Percentiles rank a stretch among this genome's conserved stretches.
Conservation (phyloP, 2,113 vertebrate species). For the Numida meleagris region DNA sequence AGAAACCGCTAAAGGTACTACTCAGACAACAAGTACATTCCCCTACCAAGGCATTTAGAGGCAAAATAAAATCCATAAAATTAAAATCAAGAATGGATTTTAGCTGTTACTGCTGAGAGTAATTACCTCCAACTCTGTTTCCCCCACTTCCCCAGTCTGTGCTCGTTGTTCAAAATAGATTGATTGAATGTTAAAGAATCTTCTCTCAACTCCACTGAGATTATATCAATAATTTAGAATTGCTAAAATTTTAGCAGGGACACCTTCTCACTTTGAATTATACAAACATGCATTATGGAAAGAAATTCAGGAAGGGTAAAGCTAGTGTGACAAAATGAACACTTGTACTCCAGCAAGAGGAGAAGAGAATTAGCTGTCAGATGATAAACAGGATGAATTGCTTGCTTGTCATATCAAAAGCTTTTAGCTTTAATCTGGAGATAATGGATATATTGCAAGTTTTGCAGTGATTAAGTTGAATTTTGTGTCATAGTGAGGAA, state of each 20-base stretch:
- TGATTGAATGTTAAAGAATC: constrained; percentile 33
- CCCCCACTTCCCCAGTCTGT: neutral
- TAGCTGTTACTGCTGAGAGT: neutral
- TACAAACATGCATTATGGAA: constrained; percentile 39
- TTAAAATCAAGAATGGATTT: neutral
- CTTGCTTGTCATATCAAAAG: constrained; percentile 69
- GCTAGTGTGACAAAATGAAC: constrained; percentile 61
- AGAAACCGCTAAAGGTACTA: neutral
- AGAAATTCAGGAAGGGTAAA: constrained; percentile 45
- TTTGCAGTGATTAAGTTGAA: constrained; percentile 39
- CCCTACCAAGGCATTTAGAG: neutral
- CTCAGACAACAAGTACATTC: neutral
- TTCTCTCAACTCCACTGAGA: constrained; percentile 30
- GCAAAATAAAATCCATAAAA: neutral
- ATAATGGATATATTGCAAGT: constrained; percentile 52
- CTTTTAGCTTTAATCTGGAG: constrained; percentile 71
- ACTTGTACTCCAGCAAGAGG: constrained; percentile 49
- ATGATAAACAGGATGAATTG: constrained; percentile 65
- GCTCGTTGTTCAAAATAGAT: constrained; percentile 11
- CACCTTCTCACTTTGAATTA: constrained; percentile 40
- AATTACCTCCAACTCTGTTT: neutral
- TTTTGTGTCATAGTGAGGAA: constrained; percentile 11
- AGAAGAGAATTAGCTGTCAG: constrained; percentile 67
- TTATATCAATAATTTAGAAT: constrained; percentile 62
- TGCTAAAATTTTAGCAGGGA: constrained; percentile 54